These are phyloP conservation scores for Drosophila eugracilis DNA, from an alignment of 1,140 invertebrate genomes.

Conservation along the genomic window DNA sequence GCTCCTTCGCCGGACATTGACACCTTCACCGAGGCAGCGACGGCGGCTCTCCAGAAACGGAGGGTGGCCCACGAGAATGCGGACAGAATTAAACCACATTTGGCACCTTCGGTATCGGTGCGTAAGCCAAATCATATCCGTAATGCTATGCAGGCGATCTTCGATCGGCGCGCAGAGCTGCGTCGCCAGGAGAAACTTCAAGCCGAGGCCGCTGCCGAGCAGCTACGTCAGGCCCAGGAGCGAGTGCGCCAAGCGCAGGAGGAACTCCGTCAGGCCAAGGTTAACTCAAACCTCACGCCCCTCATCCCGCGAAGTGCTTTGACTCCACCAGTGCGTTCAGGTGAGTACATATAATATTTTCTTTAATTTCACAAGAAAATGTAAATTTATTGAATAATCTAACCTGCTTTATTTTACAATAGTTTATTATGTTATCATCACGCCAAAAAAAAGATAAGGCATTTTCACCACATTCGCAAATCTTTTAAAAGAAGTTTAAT, in stretches of 20 bases:
- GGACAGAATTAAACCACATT: conserved; percentile 47
- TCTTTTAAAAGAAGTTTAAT: no score
- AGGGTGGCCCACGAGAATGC: conserved; percentile 85
- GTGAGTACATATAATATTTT: conserved; percentile 11
- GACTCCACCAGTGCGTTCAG: conserved; percentile 58
- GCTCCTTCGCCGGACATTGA: conserved; percentile 68
- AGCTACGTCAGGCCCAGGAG: conserved; percentile 68
- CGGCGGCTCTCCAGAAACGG: conserved; percentile 77
- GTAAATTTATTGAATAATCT: not conserved
- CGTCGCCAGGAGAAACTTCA: conserved; percentile 65
- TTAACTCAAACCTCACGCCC: conserved; percentile 65
- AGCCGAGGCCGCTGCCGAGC: conserved; percentile 59
- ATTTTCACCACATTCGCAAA: no score
- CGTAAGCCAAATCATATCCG: conserved; percentile 75
- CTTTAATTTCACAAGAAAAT: not conserved
- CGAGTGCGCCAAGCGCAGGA: conserved; percentile 70
- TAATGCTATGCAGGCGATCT: conserved; percentile 81
- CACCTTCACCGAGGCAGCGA: conserved; percentile 54
- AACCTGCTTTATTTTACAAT: not conserved
- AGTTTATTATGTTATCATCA: no score
- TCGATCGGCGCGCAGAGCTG: conserved; percentile 66
- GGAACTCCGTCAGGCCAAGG: conserved; percentile 55
- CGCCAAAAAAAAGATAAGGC: no score
- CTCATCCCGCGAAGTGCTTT: conserved; percentile 67
- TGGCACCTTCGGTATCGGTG: not conserved